phyloP scores from a whole-genome alignment of 2,797 vertebrate genomes.

The Poeciliopsis presidionis region DNA sequence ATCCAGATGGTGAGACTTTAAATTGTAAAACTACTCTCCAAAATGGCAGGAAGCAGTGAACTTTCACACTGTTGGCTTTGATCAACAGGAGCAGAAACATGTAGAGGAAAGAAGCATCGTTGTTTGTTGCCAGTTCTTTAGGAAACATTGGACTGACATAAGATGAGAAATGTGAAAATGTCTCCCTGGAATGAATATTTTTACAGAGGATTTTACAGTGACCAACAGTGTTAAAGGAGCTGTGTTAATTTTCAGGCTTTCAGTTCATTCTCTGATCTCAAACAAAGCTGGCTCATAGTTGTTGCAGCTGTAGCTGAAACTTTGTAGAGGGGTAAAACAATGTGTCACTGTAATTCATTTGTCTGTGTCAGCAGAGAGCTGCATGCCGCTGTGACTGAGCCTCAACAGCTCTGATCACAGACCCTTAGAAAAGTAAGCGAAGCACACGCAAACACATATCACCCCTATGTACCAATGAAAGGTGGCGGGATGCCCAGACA shows the following conservation, averaged over 20 bases:
- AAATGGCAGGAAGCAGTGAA: neutral
- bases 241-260: neutral
- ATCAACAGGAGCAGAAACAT: neutral
- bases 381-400: constrained; percentile 6
- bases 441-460: constrained; percentile 2
- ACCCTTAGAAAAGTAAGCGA: constrained; percentile 10
- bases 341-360: constrained; percentile 8
- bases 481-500: constrained; percentile 82
- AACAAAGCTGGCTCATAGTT: neutral
- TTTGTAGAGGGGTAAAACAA: neutral
- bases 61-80: neutral
- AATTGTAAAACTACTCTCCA: neutral
- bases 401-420: constrained; percentile 14
- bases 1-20: neutral
- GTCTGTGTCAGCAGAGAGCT: constrained; percentile 1
- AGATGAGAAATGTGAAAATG: neutral
- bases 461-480: constrained; percentile 67
- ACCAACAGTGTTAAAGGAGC: neutral
- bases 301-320: neutral
- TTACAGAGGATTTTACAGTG: neutral
- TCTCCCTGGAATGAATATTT: neutral
- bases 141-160: neutral
- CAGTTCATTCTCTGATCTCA: neutral
- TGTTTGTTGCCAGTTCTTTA: neutral
- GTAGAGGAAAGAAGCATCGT: neutral